Evolutionary conservation across 2,888 invertebrate genomes (phyloP), one percentile per base, ranked within the genome.

Genomic region (Cheilosia urbana): DNA sequence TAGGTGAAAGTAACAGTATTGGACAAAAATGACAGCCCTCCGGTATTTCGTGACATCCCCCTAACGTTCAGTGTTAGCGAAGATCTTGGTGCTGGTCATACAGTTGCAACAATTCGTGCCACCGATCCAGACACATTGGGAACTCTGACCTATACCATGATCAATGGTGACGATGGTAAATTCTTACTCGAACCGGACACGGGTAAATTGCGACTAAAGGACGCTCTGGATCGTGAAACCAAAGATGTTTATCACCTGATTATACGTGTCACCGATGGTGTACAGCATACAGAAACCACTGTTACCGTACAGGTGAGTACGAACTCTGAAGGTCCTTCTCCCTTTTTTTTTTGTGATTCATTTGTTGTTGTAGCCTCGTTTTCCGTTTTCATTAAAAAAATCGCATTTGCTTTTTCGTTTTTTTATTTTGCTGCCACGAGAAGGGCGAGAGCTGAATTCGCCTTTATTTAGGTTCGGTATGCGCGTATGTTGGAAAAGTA

Each of bases 11-110:
- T 98, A 88, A 95, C 95, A 76, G 96, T 98, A 68, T 92, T 96
- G 91, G 98, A 98, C 93, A 96, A 96, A 93, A 98, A 98, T 92
- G 98, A 98, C 93, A 97, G 97, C 90, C 97, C 98, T n/a, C 98
- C 98, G 4, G 95, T 95, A 71, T 97, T 97, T 93, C 95, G 95
- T 88, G 95, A 95, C 87, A 94, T 95, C 42, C 96, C 96, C 17
- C 93, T 95, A 88, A 94, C 94, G 63, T 96, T 95, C 91, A 93
- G 94, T 73, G 96, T 97, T 1, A 97, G 97, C 2, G 98, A 98
- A 91, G 97, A 98, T 91, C 93, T 97, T 80, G 95, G 96, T 45
- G 95, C 96, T 2, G 97, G 97, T 7, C 96, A 96, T 89, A 93
- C 94, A 45, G 95, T 98, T 81, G 95, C 96, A 11, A 95, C 95